Evolutionary conservation across 2,797 vertebrate genomes (phyloP).

Genomic region (Oreonectes daqikongensis): DNA sequence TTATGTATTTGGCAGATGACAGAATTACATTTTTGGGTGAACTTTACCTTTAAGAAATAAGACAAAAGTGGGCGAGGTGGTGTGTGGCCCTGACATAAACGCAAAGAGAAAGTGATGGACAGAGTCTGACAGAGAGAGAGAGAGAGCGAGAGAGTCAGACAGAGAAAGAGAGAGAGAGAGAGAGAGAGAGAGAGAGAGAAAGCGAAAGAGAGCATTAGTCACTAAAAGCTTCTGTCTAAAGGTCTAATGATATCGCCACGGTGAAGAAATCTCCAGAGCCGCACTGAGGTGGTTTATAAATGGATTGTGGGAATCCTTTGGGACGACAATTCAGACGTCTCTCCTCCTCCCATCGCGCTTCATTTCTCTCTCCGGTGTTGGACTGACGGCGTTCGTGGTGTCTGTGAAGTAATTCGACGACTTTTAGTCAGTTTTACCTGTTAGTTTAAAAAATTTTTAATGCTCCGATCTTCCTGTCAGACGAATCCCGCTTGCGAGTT

Average conservation of each 20-base stretch:
- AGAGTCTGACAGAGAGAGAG: constrained; percentile 60
- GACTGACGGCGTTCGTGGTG: not conserved
- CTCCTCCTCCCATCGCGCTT: constrained; percentile 5
- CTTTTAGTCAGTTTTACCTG: constrained; percentile 3
- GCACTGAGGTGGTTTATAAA: constrained; percentile 74
- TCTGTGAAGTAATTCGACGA: not conserved
- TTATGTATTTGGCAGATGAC: not conserved
- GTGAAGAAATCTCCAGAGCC: constrained; percentile 71
- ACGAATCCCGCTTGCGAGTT: not conserved
- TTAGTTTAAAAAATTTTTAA: not conserved
- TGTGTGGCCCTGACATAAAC: not conserved
- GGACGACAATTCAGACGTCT: constrained; percentile 70
- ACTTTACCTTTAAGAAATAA: constrained; percentile 73
- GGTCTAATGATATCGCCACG: constrained; percentile 80
- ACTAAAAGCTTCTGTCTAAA: constrained; percentile 72
- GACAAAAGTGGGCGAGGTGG: constrained; percentile 60
- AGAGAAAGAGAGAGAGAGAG: constrained; percentile 40
- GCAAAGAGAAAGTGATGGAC: not conserved
- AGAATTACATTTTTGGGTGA: constrained; percentile 31
- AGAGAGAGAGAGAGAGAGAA: constrained; percentile 62
- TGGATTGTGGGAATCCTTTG: constrained; percentile 73
- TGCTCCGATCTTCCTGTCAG: not conserved
- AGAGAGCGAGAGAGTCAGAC: constrained; percentile 55
- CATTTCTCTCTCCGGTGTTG: constrained; percentile 7
- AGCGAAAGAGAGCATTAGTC: constrained; percentile 73